Conservation (phyloP, 2,113 vertebrate species). For the Anoplopoma fimbria region DNA sequence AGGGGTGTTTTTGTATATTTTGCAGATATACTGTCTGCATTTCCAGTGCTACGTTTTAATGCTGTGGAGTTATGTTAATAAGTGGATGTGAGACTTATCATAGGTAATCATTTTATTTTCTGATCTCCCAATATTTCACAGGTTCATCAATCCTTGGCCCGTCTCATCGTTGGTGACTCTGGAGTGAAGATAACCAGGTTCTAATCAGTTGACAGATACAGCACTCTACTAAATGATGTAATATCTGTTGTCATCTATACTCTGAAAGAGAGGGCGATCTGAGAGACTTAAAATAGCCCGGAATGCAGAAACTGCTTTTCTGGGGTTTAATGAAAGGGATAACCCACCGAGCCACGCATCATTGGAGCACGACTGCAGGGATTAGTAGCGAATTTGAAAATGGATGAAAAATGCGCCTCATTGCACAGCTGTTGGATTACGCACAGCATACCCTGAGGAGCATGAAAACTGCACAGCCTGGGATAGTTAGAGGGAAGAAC, state of each 20-base stretch:
- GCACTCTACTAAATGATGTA: conserved; percentile 69
- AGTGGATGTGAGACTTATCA: not conserved
- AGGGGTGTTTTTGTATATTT: not conserved
- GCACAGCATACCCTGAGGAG: conserved; percentile 60
- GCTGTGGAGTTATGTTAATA: conserved; percentile 6
- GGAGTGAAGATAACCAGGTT: conserved; percentile 83
- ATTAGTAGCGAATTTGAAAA: conserved; percentile 75
- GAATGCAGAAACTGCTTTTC: conserved; percentile 74
- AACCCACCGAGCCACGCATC: conserved; percentile 67
- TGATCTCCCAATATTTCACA: conserved; percentile 58
- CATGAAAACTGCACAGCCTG: conserved; percentile 73
- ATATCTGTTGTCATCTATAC: conserved; percentile 61
- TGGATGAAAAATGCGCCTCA: conserved; percentile 72
- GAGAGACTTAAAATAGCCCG: conserved; percentile 64
- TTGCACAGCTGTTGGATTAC: conserved; percentile 80
- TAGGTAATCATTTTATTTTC: not conserved
- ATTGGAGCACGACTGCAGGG: conserved; percentile 62
- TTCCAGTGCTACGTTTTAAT: not conserved
- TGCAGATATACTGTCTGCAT: not conserved
- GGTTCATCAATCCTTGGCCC: conserved; percentile 84
- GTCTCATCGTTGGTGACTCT: conserved; percentile 84
- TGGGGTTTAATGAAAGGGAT: conserved; percentile 78
- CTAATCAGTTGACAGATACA: conserved; percentile 74
- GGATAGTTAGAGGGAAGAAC: conserved; percentile 68
- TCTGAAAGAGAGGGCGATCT: conserved; percentile 21